Conservation (phyloP, 2,797 vertebrate genomes). For the Schizothorax lantsangensis region DNA sequence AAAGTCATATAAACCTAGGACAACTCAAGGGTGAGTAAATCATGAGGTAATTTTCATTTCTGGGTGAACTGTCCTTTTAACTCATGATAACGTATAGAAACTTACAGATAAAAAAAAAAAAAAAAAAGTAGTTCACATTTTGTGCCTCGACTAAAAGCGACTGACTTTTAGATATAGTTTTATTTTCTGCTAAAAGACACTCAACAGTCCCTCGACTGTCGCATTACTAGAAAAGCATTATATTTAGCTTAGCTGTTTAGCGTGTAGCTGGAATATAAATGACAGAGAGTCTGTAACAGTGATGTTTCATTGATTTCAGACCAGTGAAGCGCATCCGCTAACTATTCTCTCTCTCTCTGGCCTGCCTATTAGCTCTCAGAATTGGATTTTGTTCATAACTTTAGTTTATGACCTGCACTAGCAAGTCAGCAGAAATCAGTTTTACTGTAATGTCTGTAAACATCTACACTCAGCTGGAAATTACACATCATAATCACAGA, state of each 20-base stretch:
- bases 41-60: not conserved
- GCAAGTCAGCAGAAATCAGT: conserved; percentile 49
- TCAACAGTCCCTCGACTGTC: not conserved
- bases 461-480: conserved; percentile 16
- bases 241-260: not conserved
- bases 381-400: conserved; percentile 52
- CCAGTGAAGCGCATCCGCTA: conserved; percentile 19
- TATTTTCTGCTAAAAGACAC: not conserved
- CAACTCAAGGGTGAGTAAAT: no score
- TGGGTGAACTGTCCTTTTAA: not conserved
- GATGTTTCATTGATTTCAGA: conserved; percentile 47
- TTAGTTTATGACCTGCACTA: conserved; percentile 50
- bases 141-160: not conserved
- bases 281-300: conserved; percentile 20
- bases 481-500: conserved; percentile 32
- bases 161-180: not conserved
- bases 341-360: conserved; percentile 31
- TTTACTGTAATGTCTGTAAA: conserved; percentile 36
- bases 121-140: not conserved
- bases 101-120: not conserved
- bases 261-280: not conserved
- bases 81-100: not conserved
- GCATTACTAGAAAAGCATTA: not conserved
- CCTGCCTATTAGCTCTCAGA: conserved; percentile 28
- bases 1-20: no score